Conservation (phyloP, 2,888 invertebrate species). For the Agrotis clavis region DNA sequence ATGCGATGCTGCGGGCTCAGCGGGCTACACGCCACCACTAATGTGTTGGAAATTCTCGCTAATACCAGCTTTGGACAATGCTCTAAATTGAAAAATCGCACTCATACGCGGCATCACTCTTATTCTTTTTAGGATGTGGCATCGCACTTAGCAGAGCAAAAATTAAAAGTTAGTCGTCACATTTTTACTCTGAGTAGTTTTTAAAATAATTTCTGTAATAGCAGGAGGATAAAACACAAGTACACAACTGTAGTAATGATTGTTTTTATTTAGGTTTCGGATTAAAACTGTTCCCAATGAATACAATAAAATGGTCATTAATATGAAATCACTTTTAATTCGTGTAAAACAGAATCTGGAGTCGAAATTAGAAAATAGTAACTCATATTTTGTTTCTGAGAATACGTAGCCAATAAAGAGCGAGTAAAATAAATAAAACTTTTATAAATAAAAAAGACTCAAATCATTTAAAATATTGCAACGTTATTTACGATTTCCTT, state of each 20-base stretch:
- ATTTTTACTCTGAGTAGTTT: not conserved
- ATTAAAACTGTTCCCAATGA: not conserved
- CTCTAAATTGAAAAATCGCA: constrained; percentile 62
- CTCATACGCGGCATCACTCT: constrained; percentile 40
- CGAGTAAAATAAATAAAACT: not conserved
- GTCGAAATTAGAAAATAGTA: not conserved
- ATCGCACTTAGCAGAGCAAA: constrained; percentile 12
- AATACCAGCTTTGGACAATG: constrained; percentile 70
- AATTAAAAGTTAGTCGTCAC: constrained; percentile 6
- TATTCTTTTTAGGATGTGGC: constrained; percentile 29
- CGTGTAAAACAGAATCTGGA: not conserved
- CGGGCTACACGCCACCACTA: constrained; percentile 63
- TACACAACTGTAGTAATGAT: not conserved
- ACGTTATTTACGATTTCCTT: constrained; percentile 30
- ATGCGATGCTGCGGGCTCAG: constrained; percentile 65
- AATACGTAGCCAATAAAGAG: not conserved
- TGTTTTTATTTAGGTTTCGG: not conserved
- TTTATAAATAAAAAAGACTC: not conserved
- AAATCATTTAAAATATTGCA: constrained; percentile 18
- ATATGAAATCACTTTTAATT: not conserved
- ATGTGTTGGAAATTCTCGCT: constrained; percentile 74
- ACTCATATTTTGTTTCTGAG: not conserved
- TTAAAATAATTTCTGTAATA: not conserved
- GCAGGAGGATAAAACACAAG: too few species aligned
- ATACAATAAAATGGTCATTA: not conserved